Evolutionary conservation across 2,888 invertebrate genomes (phyloP).

Genomic region (Drosophila nr. perissopoda): DNA sequence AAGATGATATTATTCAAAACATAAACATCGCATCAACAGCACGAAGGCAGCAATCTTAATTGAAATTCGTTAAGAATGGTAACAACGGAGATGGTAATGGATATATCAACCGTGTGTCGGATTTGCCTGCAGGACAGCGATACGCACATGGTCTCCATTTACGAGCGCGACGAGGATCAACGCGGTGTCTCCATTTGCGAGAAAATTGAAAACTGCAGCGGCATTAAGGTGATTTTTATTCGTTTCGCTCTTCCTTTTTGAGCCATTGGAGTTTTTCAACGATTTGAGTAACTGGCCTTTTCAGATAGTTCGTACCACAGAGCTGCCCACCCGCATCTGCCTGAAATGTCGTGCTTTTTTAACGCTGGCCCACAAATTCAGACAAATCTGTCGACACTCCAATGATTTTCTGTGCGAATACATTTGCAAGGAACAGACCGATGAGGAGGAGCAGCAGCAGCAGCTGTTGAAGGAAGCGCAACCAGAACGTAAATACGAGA

Average conservation of each 20-base stretch:
- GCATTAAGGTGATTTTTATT: slow-evolving; percentile 69
- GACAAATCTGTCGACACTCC: slow-evolving; percentile 82
- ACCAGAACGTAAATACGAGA: slow-evolving; percentile 43
- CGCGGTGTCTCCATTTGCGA: slow-evolving; percentile 60
- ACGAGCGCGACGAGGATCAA: slow-evolving; percentile 56
- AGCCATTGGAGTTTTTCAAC: background rate
- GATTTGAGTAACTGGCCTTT: background rate
- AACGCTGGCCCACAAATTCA: slow-evolving; percentile 82
- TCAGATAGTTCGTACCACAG: slow-evolving; percentile 68
- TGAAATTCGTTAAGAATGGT: slow-evolving; percentile 18
- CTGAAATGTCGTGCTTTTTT: slow-evolving; percentile 78
- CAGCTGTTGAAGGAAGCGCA: background rate
- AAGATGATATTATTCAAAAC: slow-evolving; percentile 38
- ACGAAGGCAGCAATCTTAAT: background rate
- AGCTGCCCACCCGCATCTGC: slow-evolving; percentile 82
- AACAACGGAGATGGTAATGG: slow-evolving; percentile 50
- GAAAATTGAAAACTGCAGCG: slow-evolving; percentile 81
- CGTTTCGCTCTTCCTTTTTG: background rate
- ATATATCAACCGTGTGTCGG: slow-evolving; percentile 72
- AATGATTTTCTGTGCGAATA: slow-evolving; percentile 81
- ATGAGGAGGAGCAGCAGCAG: slow-evolving; percentile 24
- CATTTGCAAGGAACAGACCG: slow-evolving; percentile 48
- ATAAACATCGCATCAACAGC: slow-evolving; percentile 11
- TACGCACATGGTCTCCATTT: slow-evolving; percentile 77
- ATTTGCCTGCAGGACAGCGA: slow-evolving; percentile 79